Evolutionary conservation across 1,140 invertebrate genomes (phyloP), one percentile per base, ranked within the genome.

Genomic region (Eurosta solidaginis): DNA sequence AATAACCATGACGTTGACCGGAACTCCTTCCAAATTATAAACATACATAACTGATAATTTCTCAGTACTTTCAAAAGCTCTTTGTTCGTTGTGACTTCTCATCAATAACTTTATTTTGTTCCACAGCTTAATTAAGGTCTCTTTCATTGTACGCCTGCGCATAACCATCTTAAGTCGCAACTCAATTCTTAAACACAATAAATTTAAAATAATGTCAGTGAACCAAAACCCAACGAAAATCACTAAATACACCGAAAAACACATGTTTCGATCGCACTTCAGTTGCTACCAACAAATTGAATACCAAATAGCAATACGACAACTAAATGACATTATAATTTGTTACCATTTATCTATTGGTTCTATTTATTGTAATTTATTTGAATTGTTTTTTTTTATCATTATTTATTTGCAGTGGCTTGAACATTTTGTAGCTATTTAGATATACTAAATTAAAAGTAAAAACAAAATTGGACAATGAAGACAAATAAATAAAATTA

Each of bases 321-420:
- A 68, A 42, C 29, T 68, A 68, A 20, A 20, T 12, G 59, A 36
- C n/a, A 42, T 22, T 68, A 68, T 36, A 68, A 40, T 42, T 68
- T 68, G 59, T 68, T 68, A 68, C 29, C 59, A 68, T 68, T 68
- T 42, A 68, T 68, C 59, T 68, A 36, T 2, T 68, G 40, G 59
- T 68, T 68, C 59, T 40, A 68, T 29, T 68, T 68, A n/a, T n/a
- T n/a, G n/a, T 68, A 68, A 68, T 68, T 68, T 68, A 68, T 68
- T 68, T 68, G 59, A 22, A 42, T 22, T 22, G 14, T 17, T 59
- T 68, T 68, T 68, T 29, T 54, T 36, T 68, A 22, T n/a, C n/a
- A 10, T 7, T 27, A 17, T 59, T 36, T 59, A 17, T 14, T 17
- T 33, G 20, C 33, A 9, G 59, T 68, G 59, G 59, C 59, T 40